A percentile compares a stretch with the other conserved stretches of the same genome.
phyloP scores from a whole-genome alignment of 2,797 vertebrate genomes.

The Melopsittacus undulatus region DNA sequence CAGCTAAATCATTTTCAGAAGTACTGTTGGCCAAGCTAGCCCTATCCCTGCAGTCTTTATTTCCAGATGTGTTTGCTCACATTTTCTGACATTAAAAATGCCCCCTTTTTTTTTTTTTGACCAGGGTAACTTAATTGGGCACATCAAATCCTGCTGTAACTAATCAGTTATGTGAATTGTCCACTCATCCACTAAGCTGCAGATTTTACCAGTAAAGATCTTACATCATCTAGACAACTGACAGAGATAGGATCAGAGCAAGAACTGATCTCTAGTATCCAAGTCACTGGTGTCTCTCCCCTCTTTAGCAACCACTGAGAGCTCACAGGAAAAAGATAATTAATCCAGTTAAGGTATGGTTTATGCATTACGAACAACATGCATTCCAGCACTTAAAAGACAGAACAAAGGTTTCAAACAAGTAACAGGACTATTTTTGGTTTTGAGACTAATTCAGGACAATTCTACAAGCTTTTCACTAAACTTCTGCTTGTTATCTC shows the following conservation, averaged over 20 bases:
- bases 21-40: not conserved
- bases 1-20: not conserved
- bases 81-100: not conserved
- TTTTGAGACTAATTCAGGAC: not conserved
- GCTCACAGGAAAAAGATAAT: not conserved
- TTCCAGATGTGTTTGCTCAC: not conserved
- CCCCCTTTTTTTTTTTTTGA: not conserved
- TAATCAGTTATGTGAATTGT: not conserved
- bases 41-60: not conserved
- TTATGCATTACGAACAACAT: not conserved
- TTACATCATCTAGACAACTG: not conserved
- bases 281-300: not conserved
- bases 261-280: not conserved
- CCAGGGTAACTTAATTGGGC: not conserved
- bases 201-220: not conserved
- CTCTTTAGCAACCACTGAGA: not conserved
- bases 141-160: not conserved
- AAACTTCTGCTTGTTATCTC: not conserved
- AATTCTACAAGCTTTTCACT: not conserved
- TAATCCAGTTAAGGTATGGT: not conserved
- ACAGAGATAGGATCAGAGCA: not conserved
- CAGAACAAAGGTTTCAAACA: not conserved
- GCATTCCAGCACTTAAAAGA: not conserved
- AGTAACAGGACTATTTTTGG: not conserved
- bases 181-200: not conserved